Conservation (phyloP, 2,888 invertebrate species). For the Melanostoma mellinum region DNA sequence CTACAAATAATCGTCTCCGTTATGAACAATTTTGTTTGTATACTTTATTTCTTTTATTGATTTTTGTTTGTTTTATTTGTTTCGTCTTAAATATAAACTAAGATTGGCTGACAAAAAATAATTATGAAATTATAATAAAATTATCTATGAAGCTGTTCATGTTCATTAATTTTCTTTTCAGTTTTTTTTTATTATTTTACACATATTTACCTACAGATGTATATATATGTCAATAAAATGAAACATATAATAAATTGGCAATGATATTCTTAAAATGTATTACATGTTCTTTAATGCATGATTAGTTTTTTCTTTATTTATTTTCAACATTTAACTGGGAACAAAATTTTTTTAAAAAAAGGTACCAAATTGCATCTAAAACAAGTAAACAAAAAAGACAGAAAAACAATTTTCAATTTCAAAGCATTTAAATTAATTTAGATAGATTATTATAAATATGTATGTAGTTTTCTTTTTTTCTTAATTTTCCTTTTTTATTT, state of each 20-base stretch:
- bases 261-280: slow-evolving; percentile 32
- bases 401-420: neutral
- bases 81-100: slow-evolving; percentile 45
- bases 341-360: slow-evolving; percentile 25
- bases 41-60: slow-evolving; percentile 39
- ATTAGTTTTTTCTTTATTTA: neutral
- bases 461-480: neutral
- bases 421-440: slow-evolving; percentile 6
- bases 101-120: slow-evolving; percentile 37
- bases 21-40: slow-evolving; percentile 46
- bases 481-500: slow-evolving; percentile 8
- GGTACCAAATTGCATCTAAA: slow-evolving; percentile 39
- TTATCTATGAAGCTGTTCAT: slow-evolving; percentile 55
- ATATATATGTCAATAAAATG: slow-evolving; percentile 28
- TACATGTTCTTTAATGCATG: neutral
- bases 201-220: slow-evolving; percentile 13
- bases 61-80: slow-evolving; percentile 42
- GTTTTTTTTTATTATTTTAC: too few species aligned
- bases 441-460: neutral
- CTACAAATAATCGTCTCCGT: slow-evolving; percentile 6
- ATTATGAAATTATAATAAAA: slow-evolving; percentile 49
- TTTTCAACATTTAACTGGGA: slow-evolving; percentile 34
- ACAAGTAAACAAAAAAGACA: neutral
- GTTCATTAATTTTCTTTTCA: too few species aligned
- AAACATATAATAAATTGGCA: slow-evolving; percentile 50